Evolutionary conservation across 1,140 invertebrate genomes (phyloP).

Genomic region (Bombus sylvicola): DNA sequence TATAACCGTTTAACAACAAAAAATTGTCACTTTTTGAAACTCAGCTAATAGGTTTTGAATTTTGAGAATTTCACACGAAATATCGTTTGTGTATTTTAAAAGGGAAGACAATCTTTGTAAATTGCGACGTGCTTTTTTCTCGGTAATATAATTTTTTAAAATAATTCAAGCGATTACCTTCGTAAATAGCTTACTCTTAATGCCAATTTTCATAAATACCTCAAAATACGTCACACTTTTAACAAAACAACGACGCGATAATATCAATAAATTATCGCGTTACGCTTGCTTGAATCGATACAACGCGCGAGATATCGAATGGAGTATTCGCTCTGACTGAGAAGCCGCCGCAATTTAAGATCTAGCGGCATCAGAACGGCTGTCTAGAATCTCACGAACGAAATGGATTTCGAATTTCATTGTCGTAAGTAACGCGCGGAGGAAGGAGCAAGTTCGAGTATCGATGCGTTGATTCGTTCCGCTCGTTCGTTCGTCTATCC

Average conservation of each 20-base stretch:
- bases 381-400: not conserved
- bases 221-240: not conserved
- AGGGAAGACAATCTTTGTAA: no score
- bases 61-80: no score
- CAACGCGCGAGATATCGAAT: not conserved
- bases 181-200: not conserved
- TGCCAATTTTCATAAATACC: not conserved
- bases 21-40: no score
- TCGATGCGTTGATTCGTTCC: slow-evolving; percentile 9
- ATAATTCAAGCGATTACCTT: no score
- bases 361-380: not conserved
- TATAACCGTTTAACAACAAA: no score
- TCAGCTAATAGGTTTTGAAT: no score
- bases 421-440: not conserved
- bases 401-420: slow-evolving; percentile 37
- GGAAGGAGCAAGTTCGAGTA: not conserved
- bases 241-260: not conserved
- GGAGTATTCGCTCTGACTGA: not conserved
- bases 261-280: not conserved
- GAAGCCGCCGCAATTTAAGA: not conserved
- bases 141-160: no score
- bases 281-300: not conserved
- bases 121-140: no score
- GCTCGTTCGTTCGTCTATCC: slow-evolving; percentile 59
- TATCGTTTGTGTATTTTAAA: no score